These are phyloP conservation scores for Cheilosia grossa DNA, from an alignment of 2,888 invertebrate genomes.

Conservation along the genomic window DNA sequence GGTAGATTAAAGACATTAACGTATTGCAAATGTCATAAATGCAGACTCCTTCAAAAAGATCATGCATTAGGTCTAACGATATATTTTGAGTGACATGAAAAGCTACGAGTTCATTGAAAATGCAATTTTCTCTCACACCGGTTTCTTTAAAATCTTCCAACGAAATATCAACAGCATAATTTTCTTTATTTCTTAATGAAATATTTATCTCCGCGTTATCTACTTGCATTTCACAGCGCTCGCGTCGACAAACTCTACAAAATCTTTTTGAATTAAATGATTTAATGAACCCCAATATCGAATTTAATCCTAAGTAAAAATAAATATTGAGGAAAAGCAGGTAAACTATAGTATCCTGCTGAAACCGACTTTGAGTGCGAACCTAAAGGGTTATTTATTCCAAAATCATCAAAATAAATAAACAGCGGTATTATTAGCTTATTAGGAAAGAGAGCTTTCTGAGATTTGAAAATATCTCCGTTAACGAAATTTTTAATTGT, in stretches of 20 bases:
- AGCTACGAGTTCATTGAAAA: constrained; percentile 50
- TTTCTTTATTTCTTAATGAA: constrained; percentile 53
- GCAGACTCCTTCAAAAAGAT: constrained; percentile 73
- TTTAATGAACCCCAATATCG: no score
- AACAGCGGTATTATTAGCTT: constrained; percentile 31
- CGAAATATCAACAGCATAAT: constrained; percentile 55
- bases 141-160: constrained; percentile 54
- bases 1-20: neutral
- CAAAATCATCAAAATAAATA: constrained; percentile 46
- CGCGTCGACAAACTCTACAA: neutral
- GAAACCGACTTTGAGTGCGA: neutral
- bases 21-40: constrained; percentile 51
- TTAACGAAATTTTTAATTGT: constrained; percentile 12
- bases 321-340: constrained; percentile 26
- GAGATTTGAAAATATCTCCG: no score
- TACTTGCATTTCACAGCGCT: constrained; percentile 30
- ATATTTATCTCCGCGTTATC: neutral
- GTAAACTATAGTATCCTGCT: constrained; percentile 35
- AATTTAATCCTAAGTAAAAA: constrained; percentile 32
- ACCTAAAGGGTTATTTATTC: constrained; percentile 25
- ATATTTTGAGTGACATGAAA: constrained; percentile 72
- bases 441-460: constrained; percentile 18
- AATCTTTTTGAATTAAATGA: no score
- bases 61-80: constrained; percentile 74
- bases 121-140: constrained; percentile 58